Evolutionary conservation across 2,113 vertebrate species (phyloP).

Genomic region (Phalacrocorax pelagicus): DNA sequence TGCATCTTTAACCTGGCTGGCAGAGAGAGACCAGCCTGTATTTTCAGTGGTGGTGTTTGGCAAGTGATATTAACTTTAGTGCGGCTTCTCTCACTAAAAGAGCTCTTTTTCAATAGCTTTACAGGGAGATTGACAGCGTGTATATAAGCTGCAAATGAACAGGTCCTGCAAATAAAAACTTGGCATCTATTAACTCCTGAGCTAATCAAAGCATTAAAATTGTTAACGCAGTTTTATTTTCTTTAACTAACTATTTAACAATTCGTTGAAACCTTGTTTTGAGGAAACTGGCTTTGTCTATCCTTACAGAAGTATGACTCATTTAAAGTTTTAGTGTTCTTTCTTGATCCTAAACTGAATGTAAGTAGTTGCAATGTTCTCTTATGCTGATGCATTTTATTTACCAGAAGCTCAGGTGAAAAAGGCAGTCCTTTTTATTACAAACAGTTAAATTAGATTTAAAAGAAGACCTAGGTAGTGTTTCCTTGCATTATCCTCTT

Average conservation of each 20-base stretch:
- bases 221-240: not conserved
- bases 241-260: not conserved
- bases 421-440: not conserved
- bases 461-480: not conserved
- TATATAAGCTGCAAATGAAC: not conserved
- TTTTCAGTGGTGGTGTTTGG: not conserved
- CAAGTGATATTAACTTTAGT: not conserved
- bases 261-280: not conserved
- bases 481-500: not conserved
- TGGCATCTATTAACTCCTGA: not conserved
- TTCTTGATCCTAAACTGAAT: not conserved
- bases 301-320: not conserved
- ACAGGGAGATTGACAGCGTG: not conserved
- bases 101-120: not conserved
- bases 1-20: not conserved
- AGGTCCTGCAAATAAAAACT: not conserved
- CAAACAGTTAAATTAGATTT: not conserved
- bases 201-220: not conserved
- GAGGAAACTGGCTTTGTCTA: not conserved
- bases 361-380: not conserved
- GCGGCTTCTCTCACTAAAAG: not conserved
- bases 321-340: not conserved
- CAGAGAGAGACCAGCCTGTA: not conserved
- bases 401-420: not conserved
- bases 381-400: not conserved